These are phyloP conservation scores for Brenthis hecate DNA, from an alignment of 2,888 invertebrate genomes.

Conservation along the genomic window DNA sequence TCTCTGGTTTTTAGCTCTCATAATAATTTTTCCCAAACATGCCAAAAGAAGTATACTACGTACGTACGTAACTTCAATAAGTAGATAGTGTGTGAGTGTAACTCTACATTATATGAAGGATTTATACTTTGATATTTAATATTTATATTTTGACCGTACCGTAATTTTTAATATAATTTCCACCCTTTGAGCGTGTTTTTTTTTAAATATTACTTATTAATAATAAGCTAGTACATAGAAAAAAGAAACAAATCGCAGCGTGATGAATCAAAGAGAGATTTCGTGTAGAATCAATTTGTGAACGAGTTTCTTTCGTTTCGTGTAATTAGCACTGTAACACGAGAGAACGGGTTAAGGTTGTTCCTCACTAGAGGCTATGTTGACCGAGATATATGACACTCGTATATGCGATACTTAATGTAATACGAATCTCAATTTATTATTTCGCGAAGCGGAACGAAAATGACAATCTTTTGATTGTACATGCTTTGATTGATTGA, in stretches of 20 bases:
- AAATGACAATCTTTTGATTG: constrained; percentile 2
- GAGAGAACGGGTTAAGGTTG: constrained; percentile 29
- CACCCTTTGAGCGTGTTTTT: too few species aligned
- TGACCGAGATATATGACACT: constrained; percentile 29
- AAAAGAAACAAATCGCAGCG: constrained; percentile 22
- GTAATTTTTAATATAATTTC: too few species aligned
- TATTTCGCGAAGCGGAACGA: constrained; percentile 6
- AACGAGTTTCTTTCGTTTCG: constrained; percentile 33
- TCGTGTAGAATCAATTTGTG: constrained; percentile 35
- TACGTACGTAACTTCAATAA: too few species aligned
- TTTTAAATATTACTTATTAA: too few species aligned
- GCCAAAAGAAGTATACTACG: too few species aligned
- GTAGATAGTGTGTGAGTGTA: too few species aligned
- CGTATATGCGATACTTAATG: constrained; percentile 19
- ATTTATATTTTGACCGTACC: too few species aligned
- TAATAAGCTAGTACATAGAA: constrained; percentile 13
- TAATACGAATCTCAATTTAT: constrained; percentile 6
- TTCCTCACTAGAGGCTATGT: constrained; percentile 23
- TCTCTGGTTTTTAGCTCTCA: too few species aligned
- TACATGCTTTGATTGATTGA: too few species aligned
- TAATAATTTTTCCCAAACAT: too few species aligned
- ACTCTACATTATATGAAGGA: too few species aligned
- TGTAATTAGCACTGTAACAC: constrained; percentile 32
- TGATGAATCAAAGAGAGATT: constrained; percentile 34
- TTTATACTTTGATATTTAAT: too few species aligned